Base-by-base conservation (phyloP, 2,113 vertebrate genomes). In the Paraplagusia blochii region DNA sequence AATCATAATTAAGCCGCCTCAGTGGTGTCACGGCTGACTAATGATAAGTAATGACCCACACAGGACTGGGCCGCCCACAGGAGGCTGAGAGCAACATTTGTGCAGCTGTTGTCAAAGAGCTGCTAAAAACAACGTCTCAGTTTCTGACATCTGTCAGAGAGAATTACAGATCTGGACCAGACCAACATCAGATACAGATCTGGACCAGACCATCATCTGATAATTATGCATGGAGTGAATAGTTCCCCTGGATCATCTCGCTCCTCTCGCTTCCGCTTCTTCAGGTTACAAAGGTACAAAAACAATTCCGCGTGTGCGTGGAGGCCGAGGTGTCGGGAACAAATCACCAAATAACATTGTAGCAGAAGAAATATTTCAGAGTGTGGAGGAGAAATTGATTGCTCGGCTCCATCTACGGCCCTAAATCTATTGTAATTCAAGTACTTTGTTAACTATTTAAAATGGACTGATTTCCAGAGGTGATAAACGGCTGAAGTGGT, bases 141-240 rank as follows among this genome's bases (percentile, higher is more conserved):
- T 65, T 69, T 72, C 63, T 86, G 79, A 85, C 76, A 82, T 79
- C 74, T 85, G 86, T 79, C 86, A 80, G 56, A 74, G 58, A 72
- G 74, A 84, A 82, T 86, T 82, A 84, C 80, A 79, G 57, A 72
- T 77, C 72, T 62, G 2, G 11, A 18, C 64, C n/a, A n/a, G n/a
- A n/a, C n/a, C n/a, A n/a, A n/a, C n/a, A 58, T 59, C 52, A 66
- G 71, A 66, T 73, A 63, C 57, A 75, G 63, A 77, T n/a, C n/a
- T n/a, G n/a, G n/a, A n/a, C n/a, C n/a, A n/a, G n/a, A n/a, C n/a
- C n/a, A n/a, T n/a, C n/a, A n/a, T n/a, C n/a, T n/a, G n/a, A n/a
- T n/a, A n/a, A n/a, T n/a, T n/a, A n/a, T n/a, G n/a, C n/a, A n/a
- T n/a, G n/a, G n/a, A n/a, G n/a, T n/a, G n/a, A n/a, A n/a, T n/a